Base-by-base conservation (phyloP, 2,888 invertebrate species). In the Dysmachus trigonus region DNA sequence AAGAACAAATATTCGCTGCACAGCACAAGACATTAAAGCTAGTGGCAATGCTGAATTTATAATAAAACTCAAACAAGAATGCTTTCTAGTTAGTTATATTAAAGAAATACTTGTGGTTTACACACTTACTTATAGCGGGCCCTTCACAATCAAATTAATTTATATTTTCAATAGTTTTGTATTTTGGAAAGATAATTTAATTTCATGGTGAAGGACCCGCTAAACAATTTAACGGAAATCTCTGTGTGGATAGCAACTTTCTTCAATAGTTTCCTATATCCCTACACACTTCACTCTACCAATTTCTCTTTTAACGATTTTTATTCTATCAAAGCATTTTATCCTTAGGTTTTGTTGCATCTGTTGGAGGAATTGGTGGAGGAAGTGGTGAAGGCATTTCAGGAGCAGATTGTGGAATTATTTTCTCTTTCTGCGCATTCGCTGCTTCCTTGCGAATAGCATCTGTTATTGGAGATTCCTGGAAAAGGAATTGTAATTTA, bases 321-420 rank as follows among this genome's bases (percentile, higher is more conserved):
- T 62, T 27, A 33, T 2, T 13, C 33, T 73, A 47, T 90, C 88
- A 90, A 85, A 90, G 88, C 90, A 89, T 90, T 88, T 90, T 90
- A 89, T 90, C 83, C 72, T 83, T 83, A 15, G 38, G 41, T 13
- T 83, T 83, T 22, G 38, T 83, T 22, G 38, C 13, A 18, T 31
- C 62, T 53, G 31, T 81, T 33, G 81, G 35, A n/a, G 81, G 33
- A 33, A 81, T 53, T n/a, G 81, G 81, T 31, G 81, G 81, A 10
- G 81, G 81, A 81, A 81, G 81, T 81, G 53, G 33, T 81, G 81
- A 81, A 18, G 81, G 62, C 53, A 81, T 35, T 53, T 81, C 81
- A 30, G 86, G 31, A 41, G 85, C 1, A n/a, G 83, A 35, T 35
- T 13, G 83, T 27, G 87, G 86, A 81, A 87, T 38, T 41, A 87